These are phyloP conservation scores for Phenacoccus solenopsis DNA, from an alignment of 1,140 invertebrate species.

Conservation along the genomic window DNA sequence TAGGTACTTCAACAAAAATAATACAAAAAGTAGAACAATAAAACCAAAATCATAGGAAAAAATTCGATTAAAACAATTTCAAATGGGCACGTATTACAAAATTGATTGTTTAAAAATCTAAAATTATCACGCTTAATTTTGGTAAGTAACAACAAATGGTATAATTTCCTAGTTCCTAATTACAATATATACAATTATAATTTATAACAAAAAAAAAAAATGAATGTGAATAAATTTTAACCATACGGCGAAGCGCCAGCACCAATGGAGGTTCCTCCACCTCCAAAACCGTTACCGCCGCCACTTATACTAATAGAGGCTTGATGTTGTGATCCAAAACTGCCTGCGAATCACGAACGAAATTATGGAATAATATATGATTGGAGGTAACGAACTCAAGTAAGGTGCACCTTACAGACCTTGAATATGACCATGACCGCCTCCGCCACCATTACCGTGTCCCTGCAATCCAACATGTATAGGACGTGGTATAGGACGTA, in stretches of 20 bases:
- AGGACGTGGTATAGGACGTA: too few relatives aligned
- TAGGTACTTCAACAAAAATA: too few relatives aligned
- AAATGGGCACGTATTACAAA: too few relatives aligned
- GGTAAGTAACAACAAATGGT: too few relatives aligned
- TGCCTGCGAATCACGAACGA: neutral
- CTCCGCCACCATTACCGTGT: neutral
- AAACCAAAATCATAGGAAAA: too few relatives aligned
- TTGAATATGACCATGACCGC: neutral
- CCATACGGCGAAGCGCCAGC: conserved; percentile 4
- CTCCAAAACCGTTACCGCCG: conserved; percentile 1
- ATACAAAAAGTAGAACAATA: too few relatives aligned
- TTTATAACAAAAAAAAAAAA: neutral
- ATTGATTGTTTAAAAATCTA: too few relatives aligned
- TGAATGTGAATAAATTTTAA: neutral
- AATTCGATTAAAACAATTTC: too few relatives aligned
- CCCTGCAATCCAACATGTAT: conserved; percentile 10
- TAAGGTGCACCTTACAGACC: neutral
- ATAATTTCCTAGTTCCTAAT: too few relatives aligned
- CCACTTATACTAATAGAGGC: conserved; percentile 1
- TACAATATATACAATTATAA: neutral
- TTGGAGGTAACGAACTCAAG: too few relatives aligned
- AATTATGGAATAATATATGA: neutral
- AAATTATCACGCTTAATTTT: too few relatives aligned
- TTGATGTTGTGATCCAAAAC: neutral
- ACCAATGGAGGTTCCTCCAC: neutral